A percentile compares a stretch with the other conserved stretches of the same genome.
Evolutionary conservation across 2,113 vertebrate species (phyloP).

Genomic region (Mesitornis unicolor): DNA sequence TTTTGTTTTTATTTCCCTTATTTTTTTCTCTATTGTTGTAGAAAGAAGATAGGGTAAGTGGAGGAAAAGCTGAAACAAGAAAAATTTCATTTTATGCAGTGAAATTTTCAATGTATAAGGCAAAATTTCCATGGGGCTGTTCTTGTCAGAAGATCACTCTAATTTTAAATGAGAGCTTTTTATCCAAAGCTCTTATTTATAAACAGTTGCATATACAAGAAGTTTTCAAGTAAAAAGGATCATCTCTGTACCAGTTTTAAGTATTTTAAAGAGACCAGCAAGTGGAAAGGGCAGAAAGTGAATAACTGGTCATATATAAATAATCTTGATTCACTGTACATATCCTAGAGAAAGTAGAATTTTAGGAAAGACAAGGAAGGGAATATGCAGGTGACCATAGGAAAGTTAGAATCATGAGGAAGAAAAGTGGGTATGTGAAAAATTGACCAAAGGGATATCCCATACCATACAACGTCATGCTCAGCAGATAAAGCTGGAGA

Average conservation of each 20-base stretch:
- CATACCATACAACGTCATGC: too few relatives aligned
- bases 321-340: not conserved
- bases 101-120: not conserved
- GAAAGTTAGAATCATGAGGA: not conserved
- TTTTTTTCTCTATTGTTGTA: not conserved
- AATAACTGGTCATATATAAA: not conserved
- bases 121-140: not conserved
- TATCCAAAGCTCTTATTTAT: not conserved
- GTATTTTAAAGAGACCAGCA: not conserved
- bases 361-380: not conserved
- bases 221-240: not conserved
- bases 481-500: too few relatives aligned
- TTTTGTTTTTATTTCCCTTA: not conserved
- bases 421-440: not conserved
- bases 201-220: not conserved
- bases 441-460: too few relatives aligned
- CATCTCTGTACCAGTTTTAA: not conserved
- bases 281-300: not conserved
- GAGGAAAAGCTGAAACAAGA: not conserved
- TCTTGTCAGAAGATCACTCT: not conserved
- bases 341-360: not conserved
- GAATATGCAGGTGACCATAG: not conserved
- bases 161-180: not conserved
- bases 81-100: not conserved
- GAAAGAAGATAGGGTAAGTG: not conserved